These are phyloP conservation scores for Macrophya alboannulata DNA, from an alignment of 2,888 invertebrate genomes.

Conservation along the genomic window DNA sequence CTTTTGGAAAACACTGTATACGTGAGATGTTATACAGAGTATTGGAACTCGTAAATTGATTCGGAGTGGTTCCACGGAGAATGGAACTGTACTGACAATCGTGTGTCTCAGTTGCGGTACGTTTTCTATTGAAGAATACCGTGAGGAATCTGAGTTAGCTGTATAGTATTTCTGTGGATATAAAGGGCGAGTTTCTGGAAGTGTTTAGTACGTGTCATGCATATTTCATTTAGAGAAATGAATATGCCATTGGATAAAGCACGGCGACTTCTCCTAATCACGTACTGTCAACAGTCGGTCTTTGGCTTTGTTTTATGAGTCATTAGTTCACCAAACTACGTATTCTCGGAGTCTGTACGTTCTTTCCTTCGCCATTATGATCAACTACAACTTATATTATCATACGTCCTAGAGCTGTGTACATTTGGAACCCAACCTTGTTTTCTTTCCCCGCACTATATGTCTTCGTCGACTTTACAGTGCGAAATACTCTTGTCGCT, in stretches of 20 bases:
- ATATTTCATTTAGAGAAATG: constrained; percentile 3
- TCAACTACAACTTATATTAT: background rate
- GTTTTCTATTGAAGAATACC: constrained; percentile 26
- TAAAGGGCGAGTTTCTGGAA: background rate
- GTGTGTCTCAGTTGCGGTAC: background rate
- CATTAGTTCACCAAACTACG: background rate
- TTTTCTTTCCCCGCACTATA: background rate
- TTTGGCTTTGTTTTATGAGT: background rate
- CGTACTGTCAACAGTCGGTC: background rate
- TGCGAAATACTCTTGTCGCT: constrained; percentile 32
- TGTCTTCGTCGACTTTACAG: constrained; percentile 7
- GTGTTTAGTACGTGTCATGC: constrained; percentile 28
- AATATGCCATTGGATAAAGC: background rate
- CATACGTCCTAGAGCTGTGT: background rate
- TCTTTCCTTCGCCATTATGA: background rate
- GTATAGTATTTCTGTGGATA: background rate
- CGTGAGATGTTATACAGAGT: background rate
- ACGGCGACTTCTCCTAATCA: background rate
- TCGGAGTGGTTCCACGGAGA: constrained; percentile 30
- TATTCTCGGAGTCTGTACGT: too few relatives aligned
- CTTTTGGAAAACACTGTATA: background rate
- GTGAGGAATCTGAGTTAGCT: background rate
- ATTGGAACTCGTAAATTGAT: constrained; percentile 28
- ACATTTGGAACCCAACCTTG: background rate
- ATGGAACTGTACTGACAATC: constrained; percentile 29